Percentiles rank a stretch among this genome's conserved stretches.
phyloP scores from a whole-genome alignment of 2,888 invertebrate species.

The Geotrupes spiniger region DNA sequence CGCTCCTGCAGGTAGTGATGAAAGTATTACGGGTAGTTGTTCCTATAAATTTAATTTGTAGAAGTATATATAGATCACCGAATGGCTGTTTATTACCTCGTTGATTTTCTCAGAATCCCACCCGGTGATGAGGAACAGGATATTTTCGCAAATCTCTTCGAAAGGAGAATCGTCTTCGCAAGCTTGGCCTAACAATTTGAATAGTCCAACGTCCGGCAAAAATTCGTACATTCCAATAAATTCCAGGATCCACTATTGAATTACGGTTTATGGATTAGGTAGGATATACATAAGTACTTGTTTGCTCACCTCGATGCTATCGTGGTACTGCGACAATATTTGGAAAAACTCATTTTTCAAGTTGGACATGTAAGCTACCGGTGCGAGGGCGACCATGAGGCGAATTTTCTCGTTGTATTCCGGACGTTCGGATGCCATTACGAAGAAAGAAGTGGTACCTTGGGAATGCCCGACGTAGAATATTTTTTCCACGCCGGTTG shows the following conservation, averaged over 20 bases:
- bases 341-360: not conserved
- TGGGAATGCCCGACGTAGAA: conserved; percentile 73
- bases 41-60: too few species aligned
- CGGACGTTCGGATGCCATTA: conserved; percentile 57
- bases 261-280: too few species aligned
- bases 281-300: not conserved
- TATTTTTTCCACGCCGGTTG: conserved; percentile 57
- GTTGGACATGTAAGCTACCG: conserved; percentile 56
- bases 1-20: conserved; percentile 31
- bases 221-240: not conserved
- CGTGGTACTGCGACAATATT: not conserved
- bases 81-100: conserved; percentile 26
- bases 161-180: conserved; percentile 11
- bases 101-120: conserved; percentile 25
- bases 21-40: conserved; percentile 48
- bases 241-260: not conserved
- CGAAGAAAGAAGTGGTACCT: conserved; percentile 61
- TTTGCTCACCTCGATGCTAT: not conserved
- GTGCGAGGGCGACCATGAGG: conserved; percentile 61
- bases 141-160: conserved; percentile 19
- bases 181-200: not conserved
- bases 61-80: too few species aligned
- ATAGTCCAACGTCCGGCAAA: not conserved
- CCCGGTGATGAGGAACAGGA: conserved; percentile 19
- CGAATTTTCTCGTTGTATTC: conserved; percentile 62